These are phyloP conservation scores for Trematomus loennbergii DNA, from an alignment of 2,113 vertebrate species.

Conservation along the genomic window DNA sequence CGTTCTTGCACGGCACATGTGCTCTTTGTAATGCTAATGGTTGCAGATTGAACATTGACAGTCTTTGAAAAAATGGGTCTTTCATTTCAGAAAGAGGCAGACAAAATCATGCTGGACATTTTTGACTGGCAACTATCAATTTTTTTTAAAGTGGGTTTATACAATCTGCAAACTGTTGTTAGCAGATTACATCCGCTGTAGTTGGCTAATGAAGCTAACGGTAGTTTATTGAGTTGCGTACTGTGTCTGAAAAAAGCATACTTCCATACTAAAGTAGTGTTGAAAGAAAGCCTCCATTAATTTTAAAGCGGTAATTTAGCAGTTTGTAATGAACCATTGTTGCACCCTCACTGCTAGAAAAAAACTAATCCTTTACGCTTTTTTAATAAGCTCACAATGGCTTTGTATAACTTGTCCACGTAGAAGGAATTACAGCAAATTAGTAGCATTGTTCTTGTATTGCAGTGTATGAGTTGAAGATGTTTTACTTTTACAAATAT, in stretches of 20 bases:
- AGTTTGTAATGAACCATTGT: too few relatives aligned
- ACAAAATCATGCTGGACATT: background rate
- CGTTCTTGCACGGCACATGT: background rate
- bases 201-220: background rate
- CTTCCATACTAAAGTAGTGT: too few relatives aligned
- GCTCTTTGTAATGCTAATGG: background rate
- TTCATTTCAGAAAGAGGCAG: background rate
- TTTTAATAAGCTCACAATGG: background rate
- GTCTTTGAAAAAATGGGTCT: background rate
- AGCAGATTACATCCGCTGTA: background rate
- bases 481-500: background rate
- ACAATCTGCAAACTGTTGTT: background rate
- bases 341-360: too few relatives aligned
- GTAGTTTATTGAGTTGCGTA: background rate
- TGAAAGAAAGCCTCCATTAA: too few relatives aligned
- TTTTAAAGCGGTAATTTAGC: too few relatives aligned
- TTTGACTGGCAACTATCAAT: background rate
- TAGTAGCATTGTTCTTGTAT: background rate
- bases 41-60: background rate
- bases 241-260: background rate
- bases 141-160: background rate
- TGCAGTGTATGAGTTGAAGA: background rate
- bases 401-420: background rate
- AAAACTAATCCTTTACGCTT: background rate
- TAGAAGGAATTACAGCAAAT: background rate